Conservation (phyloP, 2,797 vertebrate species). For the Labeo calbasu region DNA sequence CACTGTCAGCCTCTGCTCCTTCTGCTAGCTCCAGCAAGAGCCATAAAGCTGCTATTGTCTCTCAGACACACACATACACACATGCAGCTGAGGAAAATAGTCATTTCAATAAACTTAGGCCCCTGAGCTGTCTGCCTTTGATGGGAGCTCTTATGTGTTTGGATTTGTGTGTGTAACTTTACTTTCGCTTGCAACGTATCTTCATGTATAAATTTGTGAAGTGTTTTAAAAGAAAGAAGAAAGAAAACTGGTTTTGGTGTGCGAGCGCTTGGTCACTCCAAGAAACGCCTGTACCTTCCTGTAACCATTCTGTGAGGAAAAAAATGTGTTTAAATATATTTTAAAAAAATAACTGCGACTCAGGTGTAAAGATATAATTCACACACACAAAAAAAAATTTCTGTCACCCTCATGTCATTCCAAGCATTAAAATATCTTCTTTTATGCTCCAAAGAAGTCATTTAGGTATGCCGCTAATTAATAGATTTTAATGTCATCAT, state of each 20-base stretch:
- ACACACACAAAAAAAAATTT: not conserved
- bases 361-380: not conserved
- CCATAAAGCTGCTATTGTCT: constrained; percentile 89
- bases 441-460: not conserved
- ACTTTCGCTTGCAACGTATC: constrained; percentile 50
- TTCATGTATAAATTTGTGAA: constrained; percentile 44
- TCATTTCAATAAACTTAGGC: constrained; percentile 98
- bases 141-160: constrained; percentile 67
- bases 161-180: constrained; percentile 49
- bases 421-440: not conserved
- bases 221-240: constrained; percentile 32
- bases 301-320: not conserved
- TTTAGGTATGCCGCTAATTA: not conserved
- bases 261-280: not conserved
- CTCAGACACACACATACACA: constrained; percentile 80
- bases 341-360: not conserved
- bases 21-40: constrained; percentile 91
- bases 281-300: not conserved
- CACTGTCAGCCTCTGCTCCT: constrained; percentile 97
- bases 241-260: constrained; percentile 25
- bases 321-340: not conserved
- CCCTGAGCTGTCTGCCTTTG: constrained; percentile 94
- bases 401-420: not conserved
- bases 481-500: not conserved
- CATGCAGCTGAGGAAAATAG: constrained; percentile 94